These are phyloP conservation scores for Agrotis segetum DNA, from an alignment of 2,888 invertebrate genomes.

Conservation along the genomic window DNA sequence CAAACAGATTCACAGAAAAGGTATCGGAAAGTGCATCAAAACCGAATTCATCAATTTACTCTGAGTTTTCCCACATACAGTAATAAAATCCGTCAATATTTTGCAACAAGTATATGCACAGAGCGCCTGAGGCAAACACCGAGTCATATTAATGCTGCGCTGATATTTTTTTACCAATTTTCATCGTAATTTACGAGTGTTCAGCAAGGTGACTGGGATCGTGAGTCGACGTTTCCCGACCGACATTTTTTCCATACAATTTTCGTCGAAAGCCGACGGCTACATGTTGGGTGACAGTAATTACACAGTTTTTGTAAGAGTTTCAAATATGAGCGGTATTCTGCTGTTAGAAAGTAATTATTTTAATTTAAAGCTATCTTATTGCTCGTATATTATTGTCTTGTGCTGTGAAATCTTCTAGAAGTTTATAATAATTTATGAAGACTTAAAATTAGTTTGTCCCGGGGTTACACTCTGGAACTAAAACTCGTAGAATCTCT, in stretches of 20 bases:
- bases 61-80: slow-evolving; percentile 15
- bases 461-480: too few relatives aligned
- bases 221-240: slow-evolving; percentile 70
- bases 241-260: slow-evolving; percentile 69
- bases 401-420: background rate
- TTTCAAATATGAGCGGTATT: slow-evolving; percentile 60
- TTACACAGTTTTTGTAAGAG: slow-evolving; percentile 64
- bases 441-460: too few relatives aligned
- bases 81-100: slow-evolving; percentile 49
- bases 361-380: slow-evolving; percentile 11
- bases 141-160: slow-evolving; percentile 48
- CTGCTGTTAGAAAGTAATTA: slow-evolving; percentile 36
- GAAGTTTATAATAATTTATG: too few relatives aligned
- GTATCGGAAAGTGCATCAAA: slow-evolving; percentile 10
- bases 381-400: background rate
- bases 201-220: slow-evolving; percentile 58
- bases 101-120: slow-evolving; percentile 41
- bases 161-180: slow-evolving; percentile 66
- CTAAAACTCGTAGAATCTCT: too few relatives aligned
- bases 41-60: slow-evolving; percentile 31
- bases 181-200: slow-evolving; percentile 69
- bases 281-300: slow-evolving; percentile 66
- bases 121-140: slow-evolving; percentile 44
- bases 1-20: slow-evolving; percentile 18
- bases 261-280: slow-evolving; percentile 64